Base-by-base conservation (phyloP, 2,797 vertebrate species). In the Varecia variegata region DNA sequence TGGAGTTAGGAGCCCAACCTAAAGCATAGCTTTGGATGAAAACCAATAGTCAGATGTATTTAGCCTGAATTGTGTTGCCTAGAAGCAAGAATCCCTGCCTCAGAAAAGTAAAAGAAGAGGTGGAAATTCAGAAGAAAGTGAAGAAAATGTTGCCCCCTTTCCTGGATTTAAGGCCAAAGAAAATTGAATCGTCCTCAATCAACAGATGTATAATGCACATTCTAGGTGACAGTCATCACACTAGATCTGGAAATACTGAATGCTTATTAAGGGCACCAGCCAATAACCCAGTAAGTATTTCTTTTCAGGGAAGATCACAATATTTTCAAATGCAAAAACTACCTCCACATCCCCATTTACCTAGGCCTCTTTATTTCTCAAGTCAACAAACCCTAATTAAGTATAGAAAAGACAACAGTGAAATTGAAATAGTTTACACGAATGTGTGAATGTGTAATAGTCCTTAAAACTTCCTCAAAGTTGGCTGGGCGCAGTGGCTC, bases 381-480 rank as follows among this genome's bases (percentile, higher is more conserved):
- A 83, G n/a, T 17, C 60, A 84, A 81, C 30, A 40, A 93, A 56
- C 11, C 21, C 60, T 62, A 52, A 67, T 35, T 65, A 88, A 56
- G 47, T 32, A 38, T 2, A 40, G 21, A n/a, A 52, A 74, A 43
- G 25, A 18, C 65, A 80, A 45, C 6, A 73, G 23, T 40, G 21
- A 88, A 70, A 77, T 13, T 58, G 27, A 91, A 86, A 94, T 80
- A 40, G 21, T 76, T 87, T 30, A 8, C 30, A 82, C 9, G 3
- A 0, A 38, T 35, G 1, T 82, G 47, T 71, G 45, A 82, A 80
- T 40, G 17, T 70, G 14, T 52, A 32, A 32, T 67, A 65, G 32
- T 56, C 50, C 56, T 77, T 43, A 60, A 58, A 88, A 96, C 8
- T 84, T 77, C 2, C 62, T 71, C 83, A 92, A 87, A 91, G 20